These are phyloP conservation scores for Sesamia inferens DNA, from an alignment of 2,888 invertebrate genomes.

Conservation along the genomic window DNA sequence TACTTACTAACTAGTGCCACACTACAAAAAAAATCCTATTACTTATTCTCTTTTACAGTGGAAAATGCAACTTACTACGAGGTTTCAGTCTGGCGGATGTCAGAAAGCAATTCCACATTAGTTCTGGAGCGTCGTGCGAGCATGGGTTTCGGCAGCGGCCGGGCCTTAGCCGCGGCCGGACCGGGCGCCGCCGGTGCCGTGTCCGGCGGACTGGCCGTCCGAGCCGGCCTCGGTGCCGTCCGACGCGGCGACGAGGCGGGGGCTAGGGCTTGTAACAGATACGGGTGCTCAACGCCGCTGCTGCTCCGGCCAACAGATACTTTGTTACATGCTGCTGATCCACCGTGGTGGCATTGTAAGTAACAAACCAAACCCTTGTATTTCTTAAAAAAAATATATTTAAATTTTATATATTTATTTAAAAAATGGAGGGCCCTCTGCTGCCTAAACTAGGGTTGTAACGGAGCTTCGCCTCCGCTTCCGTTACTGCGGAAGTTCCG, in stretches of 20 bases:
- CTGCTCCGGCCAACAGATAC: conserved; percentile 82
- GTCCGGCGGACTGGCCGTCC: conserved; percentile 60
- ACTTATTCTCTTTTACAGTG: conserved; percentile 69
- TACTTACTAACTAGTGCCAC: too few species aligned
- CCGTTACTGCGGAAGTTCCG: too few species aligned
- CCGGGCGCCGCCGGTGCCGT: conserved; percentile 65
- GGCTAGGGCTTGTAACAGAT: conserved; percentile 84
- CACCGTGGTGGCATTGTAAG: conserved; percentile 86
- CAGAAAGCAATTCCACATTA: conserved; percentile 82
- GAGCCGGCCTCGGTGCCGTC: conserved; percentile 78
- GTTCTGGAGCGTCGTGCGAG: conserved; percentile 80
- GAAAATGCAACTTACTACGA: conserved; percentile 88
- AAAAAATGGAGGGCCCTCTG: too few species aligned
- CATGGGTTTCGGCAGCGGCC: conserved; percentile 82
- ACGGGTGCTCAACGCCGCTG: conserved; percentile 82
- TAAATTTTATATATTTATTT: too few species aligned
- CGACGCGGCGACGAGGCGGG: conserved; percentile 83
- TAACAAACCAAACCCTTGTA: too few species aligned
- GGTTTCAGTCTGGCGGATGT: conserved; percentile 85
- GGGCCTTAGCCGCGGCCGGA: conserved; percentile 76
- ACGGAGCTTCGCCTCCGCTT: too few species aligned
- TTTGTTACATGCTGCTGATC: conserved; percentile 77
- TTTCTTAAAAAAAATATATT: too few species aligned
- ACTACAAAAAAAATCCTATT: too few species aligned
- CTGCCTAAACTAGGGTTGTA: too few species aligned